These are phyloP conservation scores for Myotis myotis DNA, from an alignment of 2,797 vertebrate species.

Conservation along the genomic window DNA sequence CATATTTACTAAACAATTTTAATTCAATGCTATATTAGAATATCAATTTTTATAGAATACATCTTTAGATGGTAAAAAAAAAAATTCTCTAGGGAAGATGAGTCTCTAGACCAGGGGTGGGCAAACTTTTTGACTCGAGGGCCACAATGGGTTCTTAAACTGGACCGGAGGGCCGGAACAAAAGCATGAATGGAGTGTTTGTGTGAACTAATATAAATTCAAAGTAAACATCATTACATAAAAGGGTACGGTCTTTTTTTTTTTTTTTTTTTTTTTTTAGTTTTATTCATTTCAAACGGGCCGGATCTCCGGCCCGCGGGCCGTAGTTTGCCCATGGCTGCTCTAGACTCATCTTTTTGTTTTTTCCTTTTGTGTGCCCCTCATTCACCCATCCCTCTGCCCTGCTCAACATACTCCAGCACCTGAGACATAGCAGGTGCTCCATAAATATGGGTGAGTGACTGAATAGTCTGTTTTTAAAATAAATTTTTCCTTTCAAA, in stretches of 20 bases:
- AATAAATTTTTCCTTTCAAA: background rate
- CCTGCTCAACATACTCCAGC: background rate
- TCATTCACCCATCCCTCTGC: background rate
- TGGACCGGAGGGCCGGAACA: no score
- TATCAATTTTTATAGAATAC: background rate
- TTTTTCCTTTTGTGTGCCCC: background rate
- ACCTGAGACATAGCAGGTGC: background rate
- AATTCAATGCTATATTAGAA: background rate
- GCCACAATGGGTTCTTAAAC: no score
- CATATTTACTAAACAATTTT: background rate
- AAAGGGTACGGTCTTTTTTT: no score
- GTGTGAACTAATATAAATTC: no score
- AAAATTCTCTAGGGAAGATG: background rate
- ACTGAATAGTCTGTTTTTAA: constrained; percentile 2
- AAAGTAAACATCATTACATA: no score
- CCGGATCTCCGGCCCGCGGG: no score
- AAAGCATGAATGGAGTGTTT: no score
- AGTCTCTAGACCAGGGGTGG: background rate
- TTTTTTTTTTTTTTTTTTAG: no score
- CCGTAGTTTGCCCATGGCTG: no score
- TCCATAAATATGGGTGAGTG: background rate
- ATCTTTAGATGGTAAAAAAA: background rate
- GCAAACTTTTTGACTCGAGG: no score
- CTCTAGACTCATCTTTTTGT: background rate
- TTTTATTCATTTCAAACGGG: no score